Conservation (phyloP, 2,888 invertebrate genomes). For the Drosophila ezoana region DNA sequence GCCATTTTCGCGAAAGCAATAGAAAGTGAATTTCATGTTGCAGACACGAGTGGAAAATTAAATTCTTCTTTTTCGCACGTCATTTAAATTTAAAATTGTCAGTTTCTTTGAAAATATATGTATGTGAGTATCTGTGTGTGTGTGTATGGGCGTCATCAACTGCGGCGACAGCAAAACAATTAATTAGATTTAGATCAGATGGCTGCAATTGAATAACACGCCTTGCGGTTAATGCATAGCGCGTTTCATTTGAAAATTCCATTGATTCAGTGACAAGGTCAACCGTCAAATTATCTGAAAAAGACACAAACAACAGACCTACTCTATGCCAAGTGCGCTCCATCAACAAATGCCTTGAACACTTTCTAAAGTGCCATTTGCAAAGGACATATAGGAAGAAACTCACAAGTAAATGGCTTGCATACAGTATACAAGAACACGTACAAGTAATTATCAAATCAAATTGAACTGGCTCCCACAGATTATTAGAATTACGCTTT, state of each 20-base stretch:
- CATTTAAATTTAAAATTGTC: constrained; percentile 82
- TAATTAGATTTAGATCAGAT: constrained; percentile 79
- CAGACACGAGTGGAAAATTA: constrained; percentile 76
- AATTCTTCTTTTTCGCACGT: constrained; percentile 83
- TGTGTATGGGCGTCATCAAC: constrained; percentile 58
- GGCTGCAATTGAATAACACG: constrained; percentile 35
- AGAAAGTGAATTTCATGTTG: constrained; percentile 53
- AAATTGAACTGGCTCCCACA: no score
- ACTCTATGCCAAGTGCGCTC: neutral
- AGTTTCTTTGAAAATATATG: constrained; percentile 28
- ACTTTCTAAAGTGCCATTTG: no score
- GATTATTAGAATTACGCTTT: no score
- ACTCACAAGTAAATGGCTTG: no score
- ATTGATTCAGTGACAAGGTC: constrained; percentile 54
- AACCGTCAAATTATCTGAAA: constrained; percentile 49
- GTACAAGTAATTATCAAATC: no score
- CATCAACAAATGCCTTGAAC: no score
- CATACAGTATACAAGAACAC: no score
- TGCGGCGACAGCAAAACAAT: constrained; percentile 69
- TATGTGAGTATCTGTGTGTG: constrained; percentile 15
- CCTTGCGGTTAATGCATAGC: constrained; percentile 37
- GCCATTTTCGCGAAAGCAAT: constrained; percentile 30
- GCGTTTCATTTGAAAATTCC: constrained; percentile 37
- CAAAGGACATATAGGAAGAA: no score
- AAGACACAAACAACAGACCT: constrained; percentile 54